Evolutionary conservation across 2,113 vertebrate genomes (phyloP), one percentile per base, ranked within the genome.

Genomic region (Caloenas nicobarica): DNA sequence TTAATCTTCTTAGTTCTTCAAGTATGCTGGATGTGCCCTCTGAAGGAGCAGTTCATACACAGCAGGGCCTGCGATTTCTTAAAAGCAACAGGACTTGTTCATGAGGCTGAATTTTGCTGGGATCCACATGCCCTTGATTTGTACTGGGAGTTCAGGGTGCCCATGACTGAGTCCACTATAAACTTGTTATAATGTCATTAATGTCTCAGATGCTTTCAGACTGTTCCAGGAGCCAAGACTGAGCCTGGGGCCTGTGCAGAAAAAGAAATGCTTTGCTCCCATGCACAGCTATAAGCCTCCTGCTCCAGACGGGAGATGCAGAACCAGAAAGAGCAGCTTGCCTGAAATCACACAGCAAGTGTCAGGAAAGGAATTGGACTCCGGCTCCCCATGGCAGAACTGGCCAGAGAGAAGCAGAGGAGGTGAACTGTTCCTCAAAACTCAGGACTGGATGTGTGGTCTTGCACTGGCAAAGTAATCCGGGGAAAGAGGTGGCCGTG

Each of bases 1-100:
- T 93, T 91, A 94, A 94, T 90, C 84, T 91, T 88, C 81, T 74
- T 81, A 94, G 81, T 87, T 79, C 81, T 96, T 94, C 79, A 91
- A 74, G 34, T 94, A 58, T 62, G 65, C 73, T 34, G 66, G 33
- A 93, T n/a, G 44, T 94, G 79, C 74, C 76, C 85, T 89, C 56
- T 80, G 69, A 88, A 95, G 79, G 18, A 90, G 68, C 5, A 0
- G 60, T 31, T 94, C 40, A 44, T 25, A 26, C 50, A 51, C 57
- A 64, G 76, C 42, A 77, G 56, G 88, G 31, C 72, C 79, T 95
- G 76, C 11, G 21, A 15, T 69, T 88, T 80, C 87, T 70, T 92
- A 62, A 78, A 81, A 78, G 74, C 86, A 90, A 29, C 42, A 61
- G 68, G 61, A 71, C 33, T 34, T 36, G 64, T 34, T 88, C 65